Evolutionary conservation across 2,797 vertebrate genomes (phyloP).

Genomic region (Erethizon dorsatum): DNA sequence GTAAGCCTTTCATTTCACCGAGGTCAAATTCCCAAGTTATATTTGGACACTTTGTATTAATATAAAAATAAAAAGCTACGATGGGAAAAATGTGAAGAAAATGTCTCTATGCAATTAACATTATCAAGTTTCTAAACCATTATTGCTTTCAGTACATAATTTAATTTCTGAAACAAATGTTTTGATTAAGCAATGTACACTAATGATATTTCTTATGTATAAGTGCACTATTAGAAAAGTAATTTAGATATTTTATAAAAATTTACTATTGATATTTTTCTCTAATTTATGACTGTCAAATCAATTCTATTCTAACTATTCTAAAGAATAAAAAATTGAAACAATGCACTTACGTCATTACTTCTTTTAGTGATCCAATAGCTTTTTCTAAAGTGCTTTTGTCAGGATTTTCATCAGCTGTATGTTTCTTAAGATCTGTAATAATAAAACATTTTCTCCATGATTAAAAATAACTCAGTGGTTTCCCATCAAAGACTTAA

Average conservation of each 20-base stretch:
- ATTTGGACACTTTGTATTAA: not conserved
- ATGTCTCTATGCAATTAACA: not conserved
- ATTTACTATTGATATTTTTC: constrained; percentile 17
- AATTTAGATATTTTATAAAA: constrained; percentile 45
- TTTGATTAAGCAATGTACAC: constrained; percentile 39
- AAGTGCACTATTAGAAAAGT: constrained; percentile 41
- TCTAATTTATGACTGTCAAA: constrained; percentile 38
- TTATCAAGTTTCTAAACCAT: constrained; percentile 60
- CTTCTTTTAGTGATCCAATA: constrained; percentile 98
- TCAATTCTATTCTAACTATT: constrained; percentile 49
- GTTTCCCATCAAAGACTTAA: constrained; percentile 54
- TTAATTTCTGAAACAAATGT: constrained; percentile 16
- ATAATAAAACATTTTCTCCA: constrained; percentile 26
- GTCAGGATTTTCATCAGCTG: constrained; percentile 97
- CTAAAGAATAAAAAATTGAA: constrained; percentile 48
- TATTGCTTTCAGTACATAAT: not conserved
- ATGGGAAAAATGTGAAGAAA: constrained; percentile 25
- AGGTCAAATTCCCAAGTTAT: constrained; percentile 32
- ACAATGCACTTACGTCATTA: constrained; percentile 96
- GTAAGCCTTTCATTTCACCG: constrained; percentile 9
- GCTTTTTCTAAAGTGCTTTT: constrained; percentile 97
- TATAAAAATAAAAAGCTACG: constrained; percentile 22
- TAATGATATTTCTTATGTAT: constrained; percentile 18
- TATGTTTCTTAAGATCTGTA: constrained; percentile 98
- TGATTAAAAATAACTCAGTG: constrained; percentile 47